Base-by-base conservation (phyloP, 2,888 invertebrate species). In the Anorthoa munda region DNA sequence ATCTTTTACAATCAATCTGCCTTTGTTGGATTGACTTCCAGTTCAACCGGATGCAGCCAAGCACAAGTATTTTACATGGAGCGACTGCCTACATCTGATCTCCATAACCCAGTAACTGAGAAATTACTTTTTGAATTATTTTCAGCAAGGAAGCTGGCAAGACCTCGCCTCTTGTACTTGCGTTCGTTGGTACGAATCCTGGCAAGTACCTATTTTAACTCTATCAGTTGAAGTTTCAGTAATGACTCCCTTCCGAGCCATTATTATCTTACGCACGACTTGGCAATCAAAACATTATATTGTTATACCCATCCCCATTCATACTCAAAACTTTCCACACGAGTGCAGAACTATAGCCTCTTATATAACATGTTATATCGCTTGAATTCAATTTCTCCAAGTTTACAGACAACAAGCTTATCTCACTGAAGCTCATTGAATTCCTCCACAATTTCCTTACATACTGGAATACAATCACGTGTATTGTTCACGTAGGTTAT, bases 381-480 rank as follows among this genome's bases (percentile, higher is more conserved):
- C 9, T 23, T 26, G n/a, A 51, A 59, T 58, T 58, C 18, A n/a
- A 48, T 64, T 11, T 31, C 17, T 31, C 18, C 5, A 15, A 51
- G 13, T 51, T 73, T 17, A 73, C 21, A 51, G 18, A 46, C 46
- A 73, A 31, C n/a, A 21, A 7, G 15, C 17, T 50, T 46, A 74
- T 31, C 26, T 51, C 46, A 0, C 18, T 9, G 4, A 51, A 26
- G 12, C n/a, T 58, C 17, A 64, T 51, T 60, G 31, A 23, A 66
- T 67, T 53, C 13, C n/a, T 23, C 11, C n/a, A 51, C 63, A 63
- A 75, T 75, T 46, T 72, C 51, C 58, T 39, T 31, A 53, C 23
- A 46, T 51, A 23, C 21, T 45, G 23, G 31, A 11, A 39, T 3
- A 58, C 39, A 50, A 68, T 50, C 39, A 45, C 11, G n/a, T 23